Evolutionary conservation across 2,797 vertebrate genomes (phyloP).

Genomic region (Sebastes kiyomatsui): DNA sequence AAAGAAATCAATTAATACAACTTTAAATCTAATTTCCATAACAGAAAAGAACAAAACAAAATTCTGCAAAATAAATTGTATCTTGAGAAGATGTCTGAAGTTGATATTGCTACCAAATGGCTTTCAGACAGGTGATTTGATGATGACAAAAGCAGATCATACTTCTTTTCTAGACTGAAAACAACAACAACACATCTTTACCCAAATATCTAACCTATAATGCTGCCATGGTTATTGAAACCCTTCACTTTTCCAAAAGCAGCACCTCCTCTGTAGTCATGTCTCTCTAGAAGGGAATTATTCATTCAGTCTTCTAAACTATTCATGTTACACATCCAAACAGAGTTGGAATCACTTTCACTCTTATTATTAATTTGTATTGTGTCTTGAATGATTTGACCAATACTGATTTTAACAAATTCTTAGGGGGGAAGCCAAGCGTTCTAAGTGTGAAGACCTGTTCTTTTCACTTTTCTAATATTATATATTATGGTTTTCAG

Average conservation of each 20-base stretch:
- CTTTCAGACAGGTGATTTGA: not conserved
- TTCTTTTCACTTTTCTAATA: not conserved
- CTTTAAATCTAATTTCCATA: not conserved
- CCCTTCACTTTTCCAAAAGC: not conserved
- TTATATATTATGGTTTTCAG: not conserved
- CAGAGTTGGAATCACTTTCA: not conserved
- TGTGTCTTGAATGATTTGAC: not conserved
- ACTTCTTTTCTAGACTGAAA: not conserved
- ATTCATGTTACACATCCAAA: not conserved
- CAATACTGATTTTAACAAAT: not conserved
- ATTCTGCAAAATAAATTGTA: not conserved
- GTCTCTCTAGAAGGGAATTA: not conserved
- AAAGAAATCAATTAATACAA: not conserved
- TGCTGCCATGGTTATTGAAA: not conserved
- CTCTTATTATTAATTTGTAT: not conserved
- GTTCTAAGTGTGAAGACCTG: not conserved
- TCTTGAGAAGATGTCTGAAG: not conserved
- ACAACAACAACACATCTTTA: not conserved
- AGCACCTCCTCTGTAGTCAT: not conserved
- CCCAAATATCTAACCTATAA: not conserved
- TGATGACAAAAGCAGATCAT: not conserved
- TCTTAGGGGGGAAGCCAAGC: not conserved
- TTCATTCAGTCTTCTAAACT: not conserved
- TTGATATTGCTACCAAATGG: not conserved
- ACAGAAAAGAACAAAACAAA: not conserved